Base-by-base conservation (phyloP, 2,113 vertebrate species). In the Thamnaconus septentrionalis region DNA sequence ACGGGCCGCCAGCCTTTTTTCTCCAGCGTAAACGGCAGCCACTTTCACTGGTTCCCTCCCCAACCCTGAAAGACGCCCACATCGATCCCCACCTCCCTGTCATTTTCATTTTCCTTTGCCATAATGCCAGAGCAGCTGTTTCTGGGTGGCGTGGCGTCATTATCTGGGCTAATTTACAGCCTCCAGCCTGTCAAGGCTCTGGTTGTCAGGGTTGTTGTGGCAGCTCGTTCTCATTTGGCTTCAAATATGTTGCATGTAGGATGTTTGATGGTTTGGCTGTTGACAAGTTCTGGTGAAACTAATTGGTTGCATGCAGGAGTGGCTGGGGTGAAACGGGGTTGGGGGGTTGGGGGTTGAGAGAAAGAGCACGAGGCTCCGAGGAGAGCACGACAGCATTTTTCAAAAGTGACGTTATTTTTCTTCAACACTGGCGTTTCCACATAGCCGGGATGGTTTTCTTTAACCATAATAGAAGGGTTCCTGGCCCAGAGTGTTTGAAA, bases 41-140 rank as follows among this genome's bases (percentile, higher is more conserved):
- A 73, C 83, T 91, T 90, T 92, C 88, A 91, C 76, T 68, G 12
- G 50, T 82, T 75, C 59, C 75, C 81, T 79, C 76, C 76, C 61
- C 56, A 40, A 66, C 42, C 55, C 68, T 85, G 69, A 88, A 90
- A 88, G 66, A 86, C 85, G 85, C 84, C 75, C 76, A 76, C 70
- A 80, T 78, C 61, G 61, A 61, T 66, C 76, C 74, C 3, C 72
- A 50, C 41, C 75, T 73, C 60, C 60, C 57, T 44, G 61, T 86
- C 85, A 85, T 78, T 75, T 51, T 76, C 76, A 78, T 86, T 82
- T 85, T 12, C 48, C 76, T 82, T 93, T 92, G 83, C 85, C 86
- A 89, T 91, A 85, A 70, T 82, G 87, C 67, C 79, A 0, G 0
- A 64, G 75, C 1, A 88, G 87, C 88, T 90, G 88, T 88, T 90